phyloP scores from a whole-genome alignment of 2,888 invertebrate species.

The Cephalotes varians region DNA sequence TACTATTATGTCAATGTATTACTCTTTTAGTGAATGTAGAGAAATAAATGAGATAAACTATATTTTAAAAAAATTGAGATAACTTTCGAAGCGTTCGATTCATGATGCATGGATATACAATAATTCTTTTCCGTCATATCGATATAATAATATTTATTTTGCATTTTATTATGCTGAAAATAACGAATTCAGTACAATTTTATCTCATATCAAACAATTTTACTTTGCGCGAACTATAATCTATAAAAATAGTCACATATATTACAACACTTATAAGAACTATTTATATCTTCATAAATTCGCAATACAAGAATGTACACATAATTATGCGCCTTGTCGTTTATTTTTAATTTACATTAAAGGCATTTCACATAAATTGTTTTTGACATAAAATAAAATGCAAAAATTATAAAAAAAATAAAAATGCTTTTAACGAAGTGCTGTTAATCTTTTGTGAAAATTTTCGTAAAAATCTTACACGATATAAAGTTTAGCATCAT shows the following conservation, averaged over 20 bases:
- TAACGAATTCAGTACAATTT: background rate
- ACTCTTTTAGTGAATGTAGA: background rate
- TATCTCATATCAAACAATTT: background rate
- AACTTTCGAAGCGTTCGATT: background rate
- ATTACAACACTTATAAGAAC: background rate
- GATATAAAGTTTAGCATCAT: background rate
- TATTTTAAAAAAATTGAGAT: background rate
- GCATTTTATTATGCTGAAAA: background rate
- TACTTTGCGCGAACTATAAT: background rate
- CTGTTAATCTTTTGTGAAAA: background rate
- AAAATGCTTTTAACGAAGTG: background rate
- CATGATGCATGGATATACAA: background rate
- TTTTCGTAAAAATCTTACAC: background rate
- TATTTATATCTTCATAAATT: background rate
- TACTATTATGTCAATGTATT: background rate
- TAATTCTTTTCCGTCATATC: background rate
- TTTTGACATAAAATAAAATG: background rate
- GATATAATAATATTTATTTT: background rate
- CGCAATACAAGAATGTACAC: background rate
- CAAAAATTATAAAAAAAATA: background rate
- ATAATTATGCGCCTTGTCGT: background rate
- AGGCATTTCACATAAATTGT: background rate
- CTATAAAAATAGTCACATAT: background rate
- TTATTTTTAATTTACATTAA: background rate
- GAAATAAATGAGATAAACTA: background rate